Evolutionary conservation across 2,113 vertebrate species (phyloP).

Genomic region (Eubucco bourcierii): DNA sequence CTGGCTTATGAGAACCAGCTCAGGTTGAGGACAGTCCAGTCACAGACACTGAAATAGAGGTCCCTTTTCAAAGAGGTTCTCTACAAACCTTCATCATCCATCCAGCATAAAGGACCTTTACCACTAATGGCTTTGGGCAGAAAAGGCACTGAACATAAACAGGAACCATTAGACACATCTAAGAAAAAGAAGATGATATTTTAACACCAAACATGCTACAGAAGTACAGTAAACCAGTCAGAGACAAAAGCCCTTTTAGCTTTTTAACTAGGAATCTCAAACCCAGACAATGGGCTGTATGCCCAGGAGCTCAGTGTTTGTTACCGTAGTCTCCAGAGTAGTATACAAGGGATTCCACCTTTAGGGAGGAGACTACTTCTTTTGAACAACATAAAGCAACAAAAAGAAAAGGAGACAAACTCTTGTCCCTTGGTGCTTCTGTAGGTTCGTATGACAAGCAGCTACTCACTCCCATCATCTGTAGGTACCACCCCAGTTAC

Average conservation of each 20-base stretch:
- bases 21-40: neutral
- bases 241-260: neutral
- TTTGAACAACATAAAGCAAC: neutral
- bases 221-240: neutral
- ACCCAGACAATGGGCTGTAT: neutral
- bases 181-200: neutral
- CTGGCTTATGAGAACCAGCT: neutral
- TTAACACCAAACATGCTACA: neutral
- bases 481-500: neutral
- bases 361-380: neutral
- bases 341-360: neutral
- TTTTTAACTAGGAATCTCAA: neutral
- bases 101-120: neutral
- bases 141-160: neutral
- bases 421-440: neutral
- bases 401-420: neutral
- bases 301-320: neutral
- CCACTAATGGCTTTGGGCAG: neutral
- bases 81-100: neutral
- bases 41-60: neutral
- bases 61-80: neutral
- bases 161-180: neutral
- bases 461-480: neutral
- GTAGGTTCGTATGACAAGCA: neutral
- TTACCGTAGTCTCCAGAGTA: neutral